Evolutionary conservation across 2,888 invertebrate genomes (phyloP).

Genomic region (Drosophila hamatofila): DNA sequence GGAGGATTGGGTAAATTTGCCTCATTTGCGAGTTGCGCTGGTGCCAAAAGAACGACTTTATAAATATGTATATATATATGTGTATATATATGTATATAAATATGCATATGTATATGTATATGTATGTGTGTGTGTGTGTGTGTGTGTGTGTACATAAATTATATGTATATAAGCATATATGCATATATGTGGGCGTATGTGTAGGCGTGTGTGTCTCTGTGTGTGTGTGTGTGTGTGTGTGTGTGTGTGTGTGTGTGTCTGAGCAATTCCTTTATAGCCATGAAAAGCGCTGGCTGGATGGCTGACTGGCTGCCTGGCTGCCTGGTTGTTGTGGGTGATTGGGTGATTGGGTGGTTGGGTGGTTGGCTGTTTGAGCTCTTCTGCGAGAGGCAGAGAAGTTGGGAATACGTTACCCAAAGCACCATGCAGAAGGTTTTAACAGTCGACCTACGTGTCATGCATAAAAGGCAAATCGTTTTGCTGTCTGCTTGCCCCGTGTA

Average conservation of each 20-base stretch:
- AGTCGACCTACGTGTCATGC: conserved; percentile 54
- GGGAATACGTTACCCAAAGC: conserved; percentile 19
- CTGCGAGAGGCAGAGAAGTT: neutral
- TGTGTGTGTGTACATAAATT: neutral
- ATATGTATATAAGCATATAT: conserved; percentile 1
- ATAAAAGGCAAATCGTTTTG: conserved; percentile 51
- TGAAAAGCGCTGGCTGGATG: conserved; percentile 1
- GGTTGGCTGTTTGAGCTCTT: conserved; percentile 8
- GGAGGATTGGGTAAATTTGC: neutral
- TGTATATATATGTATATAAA: neutral
- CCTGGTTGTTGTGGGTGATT: neutral
- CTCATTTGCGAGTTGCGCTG: conserved; percentile 29
- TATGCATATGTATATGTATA: neutral
- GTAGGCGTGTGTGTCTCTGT: neutral
- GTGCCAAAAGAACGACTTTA: conserved; percentile 34
- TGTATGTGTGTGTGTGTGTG: neutral
- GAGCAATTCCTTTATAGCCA: conserved; percentile 27
- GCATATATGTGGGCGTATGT: neutral
- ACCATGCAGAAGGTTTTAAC: conserved; percentile 43
- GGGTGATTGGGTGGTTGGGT: neutral
- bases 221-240: neutral
- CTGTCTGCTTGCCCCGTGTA: conserved; percentile 11
- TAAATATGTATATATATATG: neutral
- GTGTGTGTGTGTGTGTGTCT: conserved; percentile 13
- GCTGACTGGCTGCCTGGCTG: neutral